Evolutionary conservation across 1,140 invertebrate species (phyloP).

Genomic region (Bradysia coprophila): DNA sequence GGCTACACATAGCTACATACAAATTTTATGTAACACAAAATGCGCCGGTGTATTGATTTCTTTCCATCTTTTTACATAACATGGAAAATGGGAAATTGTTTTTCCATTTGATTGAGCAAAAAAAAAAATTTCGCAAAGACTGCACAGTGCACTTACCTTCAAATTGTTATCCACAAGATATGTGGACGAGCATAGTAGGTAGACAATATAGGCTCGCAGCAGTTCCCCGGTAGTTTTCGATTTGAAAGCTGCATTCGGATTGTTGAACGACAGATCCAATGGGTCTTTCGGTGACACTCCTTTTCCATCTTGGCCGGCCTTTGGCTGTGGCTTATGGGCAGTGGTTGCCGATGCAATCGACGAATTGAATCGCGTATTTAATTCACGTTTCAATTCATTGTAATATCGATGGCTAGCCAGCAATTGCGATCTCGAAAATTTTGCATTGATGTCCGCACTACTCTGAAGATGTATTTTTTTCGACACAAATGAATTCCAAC

Average conservation of each 20-base stretch:
- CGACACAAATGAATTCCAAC: conserved; percentile 4
- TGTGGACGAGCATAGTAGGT: conserved; percentile 78
- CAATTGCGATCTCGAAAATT: background rate
- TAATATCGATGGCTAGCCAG: background rate
- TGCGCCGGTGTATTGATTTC: no score
- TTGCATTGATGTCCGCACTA: background rate
- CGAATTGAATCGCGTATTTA: background rate
- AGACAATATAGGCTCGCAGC: conserved; percentile 79
- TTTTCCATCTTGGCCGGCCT: conserved; percentile 10
- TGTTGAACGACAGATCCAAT: conserved; percentile 73
- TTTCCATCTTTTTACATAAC: no score
- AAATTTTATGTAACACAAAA: no score
- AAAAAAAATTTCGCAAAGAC: background rate
- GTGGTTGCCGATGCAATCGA: conserved; percentile 2
- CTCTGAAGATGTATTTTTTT: background rate
- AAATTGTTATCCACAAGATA: conserved; percentile 88
- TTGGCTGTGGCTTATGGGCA: conserved; percentile 12
- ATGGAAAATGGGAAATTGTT: background rate
- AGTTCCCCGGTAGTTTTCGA: conserved; percentile 93
- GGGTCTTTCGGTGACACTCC: conserved; percentile 39
- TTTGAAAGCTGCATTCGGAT: conserved; percentile 65
- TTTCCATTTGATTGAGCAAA: background rate
- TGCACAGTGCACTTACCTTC: conserved; percentile 41
- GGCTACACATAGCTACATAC: no score
- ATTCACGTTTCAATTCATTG: background rate